Evolutionary conservation across 2,797 vertebrate species (phyloP).

Genomic region (Hirundo rustica): DNA sequence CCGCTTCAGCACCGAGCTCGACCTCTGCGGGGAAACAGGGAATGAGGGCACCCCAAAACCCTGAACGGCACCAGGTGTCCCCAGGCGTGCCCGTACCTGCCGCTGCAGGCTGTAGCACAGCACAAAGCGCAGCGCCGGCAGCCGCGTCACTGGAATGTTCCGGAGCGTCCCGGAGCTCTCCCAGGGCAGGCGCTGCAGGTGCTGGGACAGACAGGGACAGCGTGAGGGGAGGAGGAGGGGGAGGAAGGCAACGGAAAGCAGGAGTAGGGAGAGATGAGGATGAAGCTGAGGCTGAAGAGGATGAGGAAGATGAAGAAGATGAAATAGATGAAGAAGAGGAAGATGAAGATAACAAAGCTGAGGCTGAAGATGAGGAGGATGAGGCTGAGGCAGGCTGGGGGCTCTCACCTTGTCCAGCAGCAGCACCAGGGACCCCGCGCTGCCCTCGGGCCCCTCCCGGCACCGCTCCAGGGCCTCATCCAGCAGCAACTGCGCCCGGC

Average conservation of each 20-base stretch:
- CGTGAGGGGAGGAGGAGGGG: no score
- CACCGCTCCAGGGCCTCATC: neutral
- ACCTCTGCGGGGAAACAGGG: neutral
- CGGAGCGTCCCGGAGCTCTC: neutral
- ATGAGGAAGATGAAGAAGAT: no score
- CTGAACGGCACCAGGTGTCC: neutral
- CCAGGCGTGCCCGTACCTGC: neutral
- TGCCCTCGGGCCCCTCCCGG: neutral
- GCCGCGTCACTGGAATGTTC: neutral
- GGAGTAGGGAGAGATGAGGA: no score
- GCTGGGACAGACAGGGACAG: neutral
- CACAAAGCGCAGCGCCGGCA: neutral
- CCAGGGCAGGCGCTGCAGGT: neutral
- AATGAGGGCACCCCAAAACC: no score
- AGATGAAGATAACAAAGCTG: no score
- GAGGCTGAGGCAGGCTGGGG: neutral
- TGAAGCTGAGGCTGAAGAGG: no score
- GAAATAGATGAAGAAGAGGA: no score
- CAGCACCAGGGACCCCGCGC: neutral
- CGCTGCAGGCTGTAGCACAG: neutral
- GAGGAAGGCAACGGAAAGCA: no score
- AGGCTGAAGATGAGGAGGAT: neutral
- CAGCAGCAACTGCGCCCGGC: neutral
- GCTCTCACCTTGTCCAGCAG: neutral
- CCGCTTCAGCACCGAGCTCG: neutral